Base-by-base conservation (phyloP, 2,113 vertebrate genomes). In the Oryzias javanicus region DNA sequence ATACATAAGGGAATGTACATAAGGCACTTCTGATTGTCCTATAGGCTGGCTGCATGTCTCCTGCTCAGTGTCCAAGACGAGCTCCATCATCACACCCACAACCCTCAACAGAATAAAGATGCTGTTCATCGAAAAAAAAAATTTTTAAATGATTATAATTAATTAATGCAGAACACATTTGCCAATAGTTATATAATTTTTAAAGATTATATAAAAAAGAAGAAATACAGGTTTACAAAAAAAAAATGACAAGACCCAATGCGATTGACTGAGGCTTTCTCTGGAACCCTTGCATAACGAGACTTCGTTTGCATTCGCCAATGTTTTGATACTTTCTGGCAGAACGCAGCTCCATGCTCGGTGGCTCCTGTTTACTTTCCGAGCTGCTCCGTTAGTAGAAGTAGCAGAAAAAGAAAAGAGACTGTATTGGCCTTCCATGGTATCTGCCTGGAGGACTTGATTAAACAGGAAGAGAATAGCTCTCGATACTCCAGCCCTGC, bases 401-500 rank as follows among this genome's bases (percentile, higher is more conserved):
- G 79, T 75, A 61, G 42, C 17, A 49, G 59, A 70, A 83, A 56
- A 51, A 72, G 61, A 77, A 65, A 19, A 19, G 62, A 79, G 69
- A 78, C 78, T 84, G 49, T 52, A 53, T 25, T 76, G 73, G 76
- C 65, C 78, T 66, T 79, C 70, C 60, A 67, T 68, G 60, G 65
- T 44, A 79, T 83, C 74, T 76, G 80, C 85, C 88, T 83, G 79
- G 74, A 88, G 85, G 87, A 84, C 73, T 69, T 73, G 82, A 86
- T 89, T 83, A 79, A 88, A 84, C 75, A 79, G 81, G 84, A 87
- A 80, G 76, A 82, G 80, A 85, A 84, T 60, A 70, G 74, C 82
- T 85, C 74, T 79, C 69, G 78, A 82, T 83, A 77, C 67, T 75
- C 67, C 67, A 57, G 82, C 77, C 80, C 66, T 49, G 65, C 66